phyloP scores from a whole-genome alignment of 2,888 invertebrate species.

The Phyto melanocephala region DNA sequence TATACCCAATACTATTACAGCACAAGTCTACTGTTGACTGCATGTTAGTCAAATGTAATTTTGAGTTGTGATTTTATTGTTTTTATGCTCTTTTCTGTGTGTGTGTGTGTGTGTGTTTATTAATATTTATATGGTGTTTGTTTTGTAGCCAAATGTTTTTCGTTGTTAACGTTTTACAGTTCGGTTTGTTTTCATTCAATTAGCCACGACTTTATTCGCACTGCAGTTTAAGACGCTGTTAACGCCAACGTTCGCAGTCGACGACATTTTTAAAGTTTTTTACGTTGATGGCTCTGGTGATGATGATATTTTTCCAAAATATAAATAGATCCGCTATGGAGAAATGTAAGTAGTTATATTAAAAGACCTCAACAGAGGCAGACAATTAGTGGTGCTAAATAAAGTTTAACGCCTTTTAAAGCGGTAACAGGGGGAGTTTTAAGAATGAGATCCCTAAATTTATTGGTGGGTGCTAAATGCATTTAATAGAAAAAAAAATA shows the following conservation, averaged over 20 bases:
- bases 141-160: neutral
- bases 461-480: constrained; percentile 77
- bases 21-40: too few species aligned
- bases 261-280: neutral
- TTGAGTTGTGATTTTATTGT: constrained; percentile 21
- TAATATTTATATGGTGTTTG: neutral
- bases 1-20: too few species aligned
- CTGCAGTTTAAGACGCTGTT: neutral
- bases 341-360: constrained; percentile 78
- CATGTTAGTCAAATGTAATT: constrained; percentile 26
- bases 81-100: constrained; percentile 9
- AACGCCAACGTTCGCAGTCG: neutral
- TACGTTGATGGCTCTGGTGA: constrained; percentile 45
- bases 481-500: neutral
- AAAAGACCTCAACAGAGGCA: constrained; percentile 78
- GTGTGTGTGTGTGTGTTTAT: neutral
- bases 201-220: constrained; percentile 39
- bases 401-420: constrained; percentile 71
- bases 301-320: constrained; percentile 74
- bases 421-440: constrained; percentile 75
- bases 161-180: neutral
- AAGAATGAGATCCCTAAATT: constrained; percentile 78
- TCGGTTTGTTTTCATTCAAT: constrained; percentile 22
- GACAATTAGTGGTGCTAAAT: constrained; percentile 72
- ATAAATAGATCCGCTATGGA: constrained; percentile 78